Base-by-base conservation (phyloP, 1,140 invertebrate species). In the Halotydeus destructor region DNA sequence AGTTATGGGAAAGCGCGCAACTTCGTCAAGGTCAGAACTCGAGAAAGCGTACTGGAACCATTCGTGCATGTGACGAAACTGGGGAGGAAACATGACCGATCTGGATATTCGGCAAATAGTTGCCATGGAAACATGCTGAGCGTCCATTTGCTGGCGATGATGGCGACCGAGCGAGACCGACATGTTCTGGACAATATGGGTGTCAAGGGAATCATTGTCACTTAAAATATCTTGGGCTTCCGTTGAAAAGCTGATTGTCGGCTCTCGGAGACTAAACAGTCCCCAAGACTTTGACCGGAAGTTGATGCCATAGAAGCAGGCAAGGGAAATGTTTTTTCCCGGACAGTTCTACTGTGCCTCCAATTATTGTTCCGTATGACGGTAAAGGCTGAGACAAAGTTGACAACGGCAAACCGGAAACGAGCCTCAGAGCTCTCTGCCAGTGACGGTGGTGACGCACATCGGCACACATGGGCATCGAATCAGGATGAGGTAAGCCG, bases 11-110 rank as follows among this genome's bases (percentile, higher is more conserved):
- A 47, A 47, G 3, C 46, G 41, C 30, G 25, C 26, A 1, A 47
- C 41, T 12, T 47, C 81, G 65, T 91, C 85, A 38, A 91, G 78
- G 61, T 89, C 83, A 57, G 78, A 81, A 48, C 76, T 82, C 18
- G 81, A 75, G 60, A 94, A 93, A 0, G 86, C 82, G 62, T 94
- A 96, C 51, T 84, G 76, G 63, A 94, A 94, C 88, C 89, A 96
- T 61, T 94, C 88, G 85, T 86, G 42, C 56, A 58, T 23, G 75
- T 82, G 54, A 75, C 72, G 58, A 59, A 91, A 93, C 60, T 91
- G 86, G 21, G 85, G 86, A 35, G 85, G 85, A 61, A 91, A 91
- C 18, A 89, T 70, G 38, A 89, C 74, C 49, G 80, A 84, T 36
- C 86, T 67, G 31, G 82, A 81, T 44, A 94, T 75, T 53, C 80